Evolutionary conservation across 2,113 vertebrate genomes (phyloP).

Genomic region (Heterocephalus glaber): DNA sequence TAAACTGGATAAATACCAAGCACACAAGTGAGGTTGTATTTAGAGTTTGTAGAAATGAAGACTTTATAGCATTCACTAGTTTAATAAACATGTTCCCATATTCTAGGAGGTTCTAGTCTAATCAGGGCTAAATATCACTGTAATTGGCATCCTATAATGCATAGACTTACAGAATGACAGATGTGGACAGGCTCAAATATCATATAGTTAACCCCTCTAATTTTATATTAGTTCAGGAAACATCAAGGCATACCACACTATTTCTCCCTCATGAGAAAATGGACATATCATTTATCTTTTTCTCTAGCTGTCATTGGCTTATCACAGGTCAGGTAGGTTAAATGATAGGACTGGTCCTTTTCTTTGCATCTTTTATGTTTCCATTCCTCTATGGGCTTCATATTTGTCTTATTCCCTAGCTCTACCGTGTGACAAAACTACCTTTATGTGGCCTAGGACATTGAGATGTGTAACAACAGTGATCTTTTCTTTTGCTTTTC

Average conservation of each 20-base stretch:
- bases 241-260: background rate
- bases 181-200: background rate
- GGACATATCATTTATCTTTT: background rate
- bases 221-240: constrained; percentile 11
- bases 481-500: background rate
- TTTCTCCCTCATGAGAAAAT: constrained; percentile 7
- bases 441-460: background rate
- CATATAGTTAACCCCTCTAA: background rate
- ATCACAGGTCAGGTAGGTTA: constrained; percentile 40
- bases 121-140: background rate
- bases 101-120: background rate
- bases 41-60: background rate
- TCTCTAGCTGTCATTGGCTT: background rate
- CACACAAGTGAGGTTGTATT: background rate
- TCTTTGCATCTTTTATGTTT: background rate
- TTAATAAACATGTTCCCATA: constrained; percentile 4
- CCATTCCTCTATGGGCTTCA: background rate
- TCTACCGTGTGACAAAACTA: constrained; percentile 20
- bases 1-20: background rate
- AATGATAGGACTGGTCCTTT: background rate
- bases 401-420: background rate
- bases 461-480: background rate
- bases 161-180: background rate
- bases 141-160: background rate
- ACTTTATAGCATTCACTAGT: background rate